These are phyloP conservation scores for Strongylocentrotus purpuratus DNA, from an alignment of 35 echinoderm and acorn worm genomes.

Conservation along the genomic window DNA sequence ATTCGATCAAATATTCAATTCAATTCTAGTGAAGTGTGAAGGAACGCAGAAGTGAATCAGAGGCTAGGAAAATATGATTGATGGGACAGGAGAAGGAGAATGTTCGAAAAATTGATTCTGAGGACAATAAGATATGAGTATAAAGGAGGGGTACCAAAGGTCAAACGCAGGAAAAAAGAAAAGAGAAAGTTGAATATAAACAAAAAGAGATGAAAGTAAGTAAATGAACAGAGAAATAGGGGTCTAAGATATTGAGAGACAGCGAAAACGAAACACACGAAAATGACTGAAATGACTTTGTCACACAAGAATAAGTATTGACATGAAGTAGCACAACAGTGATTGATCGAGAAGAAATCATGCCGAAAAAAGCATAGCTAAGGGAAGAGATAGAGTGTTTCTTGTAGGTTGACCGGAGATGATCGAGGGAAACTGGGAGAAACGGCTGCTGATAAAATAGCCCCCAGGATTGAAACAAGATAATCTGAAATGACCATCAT, in stretches of 20 bases:
- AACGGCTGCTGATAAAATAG: not conserved
- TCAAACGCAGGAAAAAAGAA: not conserved
- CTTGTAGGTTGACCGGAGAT: not conserved
- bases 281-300: too few species aligned
- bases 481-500: not conserved
- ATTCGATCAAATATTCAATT: constrained; percentile 9
- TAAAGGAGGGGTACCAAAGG: too few species aligned
- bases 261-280: too few species aligned
- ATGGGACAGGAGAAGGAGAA: not conserved
- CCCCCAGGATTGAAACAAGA: not conserved
- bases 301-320: too few species aligned
- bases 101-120: not conserved
- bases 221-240: too few species aligned
- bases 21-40: not conserved
- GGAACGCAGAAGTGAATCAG: not conserved
- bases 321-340: too few species aligned
- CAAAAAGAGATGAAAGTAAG: not conserved
- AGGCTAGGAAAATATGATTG: not conserved
- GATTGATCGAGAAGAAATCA: too few species aligned
- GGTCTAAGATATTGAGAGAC: too few species aligned
- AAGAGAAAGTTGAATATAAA: not conserved
- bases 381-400: not conserved
- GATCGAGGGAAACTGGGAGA: not conserved
- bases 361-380: too few species aligned
- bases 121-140: not conserved